Evolutionary conservation across 2,888 invertebrate species (phyloP), one percentile per base, ranked within the genome.

Genomic region (Eupithecia tripunctaria): DNA sequence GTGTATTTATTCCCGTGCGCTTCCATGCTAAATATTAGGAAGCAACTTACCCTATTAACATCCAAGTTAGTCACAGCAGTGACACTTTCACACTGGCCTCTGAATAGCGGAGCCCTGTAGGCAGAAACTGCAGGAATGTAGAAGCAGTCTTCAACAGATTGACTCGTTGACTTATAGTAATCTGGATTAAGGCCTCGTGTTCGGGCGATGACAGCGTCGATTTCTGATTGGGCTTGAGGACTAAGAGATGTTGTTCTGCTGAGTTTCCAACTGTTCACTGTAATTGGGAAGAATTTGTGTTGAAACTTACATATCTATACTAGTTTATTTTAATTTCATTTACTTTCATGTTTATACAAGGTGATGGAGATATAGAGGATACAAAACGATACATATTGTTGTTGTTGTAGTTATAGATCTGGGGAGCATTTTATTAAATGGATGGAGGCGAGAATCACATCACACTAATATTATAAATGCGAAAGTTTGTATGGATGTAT

Each of bases 181-280:
- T 84, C 81, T 69, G 88, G 76, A 0, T 67, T 51, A 0, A 94
- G 89, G 67, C 92, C 94, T 74, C 88, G 87, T 1, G 91, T 92
- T n/a, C 72, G 76, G 4, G 12, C 51, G 12, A 94, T 83, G 0
- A 82, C 80, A 0, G 69, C 64, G 38, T 86, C 76, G 7, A 94
- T 90, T 1, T 77, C 79, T 7, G 70, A 72, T 10, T 78, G 77
- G 0, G 88, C 86, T 64, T 75, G 73, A 3, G 67, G 4, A 41
- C 76, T 86, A 0, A 92, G 82, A 0, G 86, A 79, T 2, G 75
- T 79, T 1, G 67, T 79, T 79, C 90, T 86, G 72, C 93, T 90
- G 0, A 93, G 78, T 74, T 91, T 91, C 94, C 93, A 93, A 76
- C 94, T 94, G 79, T 82, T 82, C 0, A 94, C 94, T 94, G 82